These are phyloP conservation scores for Chymomyza caudatula DNA, from an alignment of 2,888 invertebrate genomes.

Conservation along the genomic window DNA sequence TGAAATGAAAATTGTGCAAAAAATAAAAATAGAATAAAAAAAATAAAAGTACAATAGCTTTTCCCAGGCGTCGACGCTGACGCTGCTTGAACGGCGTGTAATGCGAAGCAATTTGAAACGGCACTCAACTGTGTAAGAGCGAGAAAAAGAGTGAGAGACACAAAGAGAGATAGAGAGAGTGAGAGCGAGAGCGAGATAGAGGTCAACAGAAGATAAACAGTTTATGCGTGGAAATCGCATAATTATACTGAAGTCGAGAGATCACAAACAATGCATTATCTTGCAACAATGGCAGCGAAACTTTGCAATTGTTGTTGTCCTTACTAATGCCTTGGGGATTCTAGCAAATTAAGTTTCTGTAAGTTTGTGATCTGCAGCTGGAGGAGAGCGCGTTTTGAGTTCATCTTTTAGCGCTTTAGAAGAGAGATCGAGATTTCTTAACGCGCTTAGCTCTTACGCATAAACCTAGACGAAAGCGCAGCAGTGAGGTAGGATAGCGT, in stretches of 20 bases:
- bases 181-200: background rate
- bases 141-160: background rate
- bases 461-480: background rate
- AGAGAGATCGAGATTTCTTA: background rate
- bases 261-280: too few species aligned
- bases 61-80: constrained; percentile 16
- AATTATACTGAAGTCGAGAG: too few species aligned
- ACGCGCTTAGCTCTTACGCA: background rate
- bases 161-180: background rate
- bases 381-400: too few species aligned
- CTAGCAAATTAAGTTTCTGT: too few species aligned
- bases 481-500: background rate
- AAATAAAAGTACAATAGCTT: background rate
- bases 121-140: background rate
- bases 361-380: too few species aligned
- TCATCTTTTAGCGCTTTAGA: too few species aligned
- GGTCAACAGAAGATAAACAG: background rate
- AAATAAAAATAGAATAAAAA: constrained; percentile 23
- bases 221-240: background rate
- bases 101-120: constrained; percentile 65
- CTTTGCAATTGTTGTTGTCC: too few species aligned
- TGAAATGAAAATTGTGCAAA: constrained; percentile 45
- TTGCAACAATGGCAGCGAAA: too few species aligned
- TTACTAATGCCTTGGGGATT: too few species aligned
- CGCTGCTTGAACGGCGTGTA: constrained; percentile 51